Percentiles rank a stretch among this genome's conserved stretches.
These are phyloP conservation scores for Lutra lutra DNA, from an alignment of 2,797 vertebrate species.

Conservation along the genomic window DNA sequence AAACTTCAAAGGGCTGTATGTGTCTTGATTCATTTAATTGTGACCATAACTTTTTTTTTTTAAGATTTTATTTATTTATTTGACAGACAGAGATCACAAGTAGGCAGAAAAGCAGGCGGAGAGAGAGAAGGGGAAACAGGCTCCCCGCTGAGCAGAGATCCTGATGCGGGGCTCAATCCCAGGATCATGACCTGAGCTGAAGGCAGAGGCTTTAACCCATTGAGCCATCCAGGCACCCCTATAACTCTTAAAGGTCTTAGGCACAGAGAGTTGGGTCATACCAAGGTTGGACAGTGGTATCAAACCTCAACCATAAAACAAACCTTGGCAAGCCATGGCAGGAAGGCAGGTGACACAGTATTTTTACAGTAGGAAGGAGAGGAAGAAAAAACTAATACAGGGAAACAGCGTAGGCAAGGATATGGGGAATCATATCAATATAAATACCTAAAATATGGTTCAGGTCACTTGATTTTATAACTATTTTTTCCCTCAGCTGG, in stretches of 20 bases:
- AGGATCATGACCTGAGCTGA: too few species aligned
- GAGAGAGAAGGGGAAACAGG: too few species aligned
- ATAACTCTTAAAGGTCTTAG: neutral
- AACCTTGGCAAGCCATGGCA: neutral
- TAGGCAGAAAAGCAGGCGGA: too few species aligned
- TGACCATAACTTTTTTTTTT: neutral
- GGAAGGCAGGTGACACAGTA: too few species aligned
- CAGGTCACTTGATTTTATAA: neutral
- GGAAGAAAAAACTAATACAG: neutral
- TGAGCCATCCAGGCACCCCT: too few species aligned
- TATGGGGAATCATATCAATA: neutral
- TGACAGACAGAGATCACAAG: too few species aligned
- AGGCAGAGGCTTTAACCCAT: too few species aligned
- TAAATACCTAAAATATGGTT: neutral
- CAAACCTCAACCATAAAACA: neutral
- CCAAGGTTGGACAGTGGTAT: neutral
- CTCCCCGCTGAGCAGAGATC: too few species aligned
- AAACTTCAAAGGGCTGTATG: neutral
- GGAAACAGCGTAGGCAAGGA: neutral
- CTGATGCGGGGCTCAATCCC: too few species aligned
- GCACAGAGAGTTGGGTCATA: neutral
- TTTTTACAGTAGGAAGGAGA: neutral
- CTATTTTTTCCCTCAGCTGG: neutral
- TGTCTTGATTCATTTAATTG: neutral
- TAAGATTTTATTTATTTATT: too few species aligned